These are phyloP conservation scores for Nettapus auritus DNA, from an alignment of 2,113 vertebrate species.

Conservation along the genomic window DNA sequence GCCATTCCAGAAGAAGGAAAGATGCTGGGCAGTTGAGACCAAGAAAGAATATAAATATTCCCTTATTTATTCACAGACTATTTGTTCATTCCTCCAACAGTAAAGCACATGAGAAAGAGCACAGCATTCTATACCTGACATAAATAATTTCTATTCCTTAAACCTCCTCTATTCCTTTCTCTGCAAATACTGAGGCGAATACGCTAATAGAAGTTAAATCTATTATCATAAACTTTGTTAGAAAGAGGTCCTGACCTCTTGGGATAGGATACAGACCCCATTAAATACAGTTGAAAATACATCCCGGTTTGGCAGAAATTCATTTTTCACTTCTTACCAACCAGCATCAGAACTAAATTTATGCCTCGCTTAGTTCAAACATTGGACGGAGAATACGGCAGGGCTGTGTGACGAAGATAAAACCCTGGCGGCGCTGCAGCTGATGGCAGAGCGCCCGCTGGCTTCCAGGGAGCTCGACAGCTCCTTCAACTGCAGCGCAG, in stretches of 20 bases:
- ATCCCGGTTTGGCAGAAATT: slow-evolving; percentile 6
- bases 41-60: slow-evolving; percentile 53
- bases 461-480: slow-evolving; percentile 11
- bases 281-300: slow-evolving; percentile 3
- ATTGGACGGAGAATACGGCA: slow-evolving; percentile 15
- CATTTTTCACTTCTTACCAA: slow-evolving; percentile 17
- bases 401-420: slow-evolving; percentile 32
- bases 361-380: slow-evolving; percentile 50
- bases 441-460: not conserved
- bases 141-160: slow-evolving; percentile 39
- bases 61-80: slow-evolving; percentile 52
- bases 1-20: slow-evolving; percentile 38
- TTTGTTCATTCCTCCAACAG: slow-evolving; percentile 52
- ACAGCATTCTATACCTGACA: slow-evolving; percentile 21
- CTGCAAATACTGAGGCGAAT: not conserved
- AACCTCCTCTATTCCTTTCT: not conserved
- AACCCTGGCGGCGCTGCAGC: slow-evolving; percentile 22
- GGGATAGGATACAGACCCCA: not conserved
- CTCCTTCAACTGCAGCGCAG: not conserved
- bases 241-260: slow-evolving; percentile 42
- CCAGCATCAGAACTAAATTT: slow-evolving; percentile 38
- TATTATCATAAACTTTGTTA: slow-evolving; percentile 44
- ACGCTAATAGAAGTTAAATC: slow-evolving; percentile 24
- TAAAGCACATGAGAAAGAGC: slow-evolving; percentile 29
- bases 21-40: not conserved